phyloP scores from a whole-genome alignment of 2,113 vertebrate genomes.

The Steatornis caripensis region DNA sequence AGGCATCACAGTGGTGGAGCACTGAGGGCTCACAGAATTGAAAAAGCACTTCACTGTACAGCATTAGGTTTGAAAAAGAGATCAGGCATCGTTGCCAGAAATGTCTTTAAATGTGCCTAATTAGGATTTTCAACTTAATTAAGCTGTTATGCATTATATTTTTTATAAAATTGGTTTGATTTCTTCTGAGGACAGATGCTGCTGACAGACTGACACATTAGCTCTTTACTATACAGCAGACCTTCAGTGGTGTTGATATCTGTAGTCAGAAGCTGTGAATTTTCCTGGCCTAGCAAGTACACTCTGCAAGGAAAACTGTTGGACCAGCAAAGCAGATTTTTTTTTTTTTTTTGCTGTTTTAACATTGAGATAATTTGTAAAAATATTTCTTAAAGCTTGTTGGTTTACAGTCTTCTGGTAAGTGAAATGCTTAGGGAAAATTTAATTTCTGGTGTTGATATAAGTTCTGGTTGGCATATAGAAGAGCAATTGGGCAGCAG shows the following conservation, averaged over 20 bases:
- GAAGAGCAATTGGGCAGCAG: not conserved
- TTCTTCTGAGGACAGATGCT: constrained; percentile 19
- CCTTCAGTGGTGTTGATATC: not conserved
- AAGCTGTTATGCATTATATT: constrained; percentile 15
- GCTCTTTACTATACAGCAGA: not conserved
- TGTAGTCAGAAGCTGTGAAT: not conserved
- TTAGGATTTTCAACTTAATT: constrained; percentile 62
- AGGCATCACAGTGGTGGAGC: not conserved
- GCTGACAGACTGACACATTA: not conserved
- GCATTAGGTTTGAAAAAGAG: constrained; percentile 1
- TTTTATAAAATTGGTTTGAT: constrained; percentile 34
- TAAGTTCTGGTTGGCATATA: not conserved
- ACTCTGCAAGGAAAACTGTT: not conserved
- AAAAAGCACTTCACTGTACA: not conserved
- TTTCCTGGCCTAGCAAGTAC: not conserved
- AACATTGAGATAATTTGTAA: not conserved
- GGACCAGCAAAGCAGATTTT: not conserved
- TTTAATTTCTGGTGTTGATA: not conserved
- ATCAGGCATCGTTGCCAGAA: not conserved
- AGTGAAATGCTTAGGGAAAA: not conserved
- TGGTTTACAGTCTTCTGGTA: not conserved
- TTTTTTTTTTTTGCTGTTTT: not conserved
- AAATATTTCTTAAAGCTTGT: not conserved
- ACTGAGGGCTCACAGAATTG: not conserved
- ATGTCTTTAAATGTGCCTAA: constrained; percentile 52